Evolutionary conservation across 1,140 invertebrate species (phyloP).

Genomic region (Drosophila takahashii): DNA sequence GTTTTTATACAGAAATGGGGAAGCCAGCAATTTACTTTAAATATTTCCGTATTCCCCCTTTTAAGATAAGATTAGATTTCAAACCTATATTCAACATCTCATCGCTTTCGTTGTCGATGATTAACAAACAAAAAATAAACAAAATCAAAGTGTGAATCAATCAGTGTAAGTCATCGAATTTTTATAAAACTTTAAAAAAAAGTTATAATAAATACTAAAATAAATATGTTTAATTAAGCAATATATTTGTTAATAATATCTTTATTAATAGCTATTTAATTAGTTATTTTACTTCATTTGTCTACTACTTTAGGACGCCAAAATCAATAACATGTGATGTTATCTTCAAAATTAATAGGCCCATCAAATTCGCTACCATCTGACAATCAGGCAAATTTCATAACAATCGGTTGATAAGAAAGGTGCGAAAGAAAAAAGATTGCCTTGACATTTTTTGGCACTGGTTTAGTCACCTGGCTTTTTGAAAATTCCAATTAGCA

Average conservation of each 20-base stretch:
- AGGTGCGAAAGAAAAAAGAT: constrained; percentile 9
- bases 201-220: too few species aligned
- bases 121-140: neutral
- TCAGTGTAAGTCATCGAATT: too few species aligned
- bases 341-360: constrained; percentile 17
- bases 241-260: too few species aligned
- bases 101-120: neutral
- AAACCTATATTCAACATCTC: neutral
- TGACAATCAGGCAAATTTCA: constrained; percentile 24
- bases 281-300: neutral
- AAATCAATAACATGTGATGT: constrained; percentile 5
- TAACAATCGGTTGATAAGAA: constrained; percentile 17
- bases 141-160: neutral
- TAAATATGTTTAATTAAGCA: too few species aligned
- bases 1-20: neutral
- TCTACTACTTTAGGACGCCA: neutral
- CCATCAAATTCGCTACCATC: constrained; percentile 22
- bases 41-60: neutral
- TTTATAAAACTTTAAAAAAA: too few species aligned
- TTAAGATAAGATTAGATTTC: neutral
- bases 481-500: constrained; percentile 9
- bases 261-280: neutral
- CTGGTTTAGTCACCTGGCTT: constrained; percentile 3
- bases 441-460: constrained; percentile 9
- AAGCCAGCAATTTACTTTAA: neutral